These are phyloP conservation scores for Scylla paramamosain DNA, from an alignment of 1,140 invertebrate genomes.

Conservation along the genomic window DNA sequence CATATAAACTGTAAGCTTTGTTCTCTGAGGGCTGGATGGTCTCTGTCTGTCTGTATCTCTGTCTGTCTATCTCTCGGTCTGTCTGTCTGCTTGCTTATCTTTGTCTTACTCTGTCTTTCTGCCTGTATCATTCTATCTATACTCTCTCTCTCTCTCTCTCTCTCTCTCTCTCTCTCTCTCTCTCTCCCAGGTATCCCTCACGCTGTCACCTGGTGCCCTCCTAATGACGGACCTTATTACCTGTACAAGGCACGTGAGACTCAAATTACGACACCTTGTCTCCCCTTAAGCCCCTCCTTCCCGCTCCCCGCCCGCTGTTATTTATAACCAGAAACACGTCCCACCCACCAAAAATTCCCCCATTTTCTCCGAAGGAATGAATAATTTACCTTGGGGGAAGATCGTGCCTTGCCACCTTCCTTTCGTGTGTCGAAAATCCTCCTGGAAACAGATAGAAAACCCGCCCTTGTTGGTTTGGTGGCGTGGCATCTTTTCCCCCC, in stretches of 20 bases:
- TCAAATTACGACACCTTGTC: not conserved
- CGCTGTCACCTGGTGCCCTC: not conserved
- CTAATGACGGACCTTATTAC: not conserved
- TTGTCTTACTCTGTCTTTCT: no score
- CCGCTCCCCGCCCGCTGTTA: not conserved
- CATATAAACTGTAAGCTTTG: no score
- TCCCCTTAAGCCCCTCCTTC: not conserved
- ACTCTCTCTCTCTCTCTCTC: not conserved
- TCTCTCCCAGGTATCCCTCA: not conserved
- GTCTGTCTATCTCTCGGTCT: no score
- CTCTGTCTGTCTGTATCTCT: not conserved
- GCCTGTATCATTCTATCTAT: not conserved
- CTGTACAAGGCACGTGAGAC: not conserved
- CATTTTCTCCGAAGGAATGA: constrained; percentile 69
- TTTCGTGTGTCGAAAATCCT: constrained; percentile 29
- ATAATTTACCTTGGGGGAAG: constrained; percentile 52
- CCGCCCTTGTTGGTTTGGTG: constrained; percentile 12
- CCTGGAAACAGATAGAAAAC: not conserved
- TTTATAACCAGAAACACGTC: constrained; percentile 49
- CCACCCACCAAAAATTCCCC: constrained; percentile 61
- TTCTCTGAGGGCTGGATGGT: not conserved
- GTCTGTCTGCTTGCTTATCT: no score
- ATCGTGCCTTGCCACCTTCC: not conserved
- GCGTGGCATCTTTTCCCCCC: not conserved
- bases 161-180: not conserved